Evolutionary conservation across 1,140 invertebrate species (phyloP).

Genomic region (Halotydeus destructor): DNA sequence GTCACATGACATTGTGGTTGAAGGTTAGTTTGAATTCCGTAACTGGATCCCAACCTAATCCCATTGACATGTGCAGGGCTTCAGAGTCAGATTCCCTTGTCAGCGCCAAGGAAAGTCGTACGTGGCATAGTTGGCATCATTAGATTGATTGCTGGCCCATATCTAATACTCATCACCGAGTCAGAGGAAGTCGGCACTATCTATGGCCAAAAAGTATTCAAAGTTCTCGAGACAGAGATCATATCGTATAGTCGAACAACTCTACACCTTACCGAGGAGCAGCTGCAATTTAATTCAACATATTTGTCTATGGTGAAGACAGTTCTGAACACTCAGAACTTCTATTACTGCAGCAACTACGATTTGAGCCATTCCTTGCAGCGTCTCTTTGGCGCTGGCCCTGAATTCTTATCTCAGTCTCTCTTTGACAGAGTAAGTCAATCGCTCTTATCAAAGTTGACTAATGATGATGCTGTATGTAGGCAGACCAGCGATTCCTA

Average conservation of each 20-base stretch:
- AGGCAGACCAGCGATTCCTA: constrained; percentile 65
- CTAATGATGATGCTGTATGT: constrained; percentile 16
- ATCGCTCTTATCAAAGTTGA: background rate
- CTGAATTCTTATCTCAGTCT: constrained; percentile 51
- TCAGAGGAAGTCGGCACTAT: constrained; percentile 62
- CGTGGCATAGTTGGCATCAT: constrained; percentile 9
- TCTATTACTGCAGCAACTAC: constrained; percentile 81
- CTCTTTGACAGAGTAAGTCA: constrained; percentile 28
- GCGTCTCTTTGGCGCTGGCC: constrained; percentile 59
- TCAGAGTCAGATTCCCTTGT: too few species aligned
- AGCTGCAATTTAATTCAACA: constrained; percentile 48
- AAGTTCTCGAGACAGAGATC: constrained; percentile 55
- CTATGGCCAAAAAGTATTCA: constrained; percentile 62
- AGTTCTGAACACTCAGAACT: constrained; percentile 52
- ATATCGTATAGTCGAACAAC: constrained; percentile 57
- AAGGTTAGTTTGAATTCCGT: constrained; percentile 2
- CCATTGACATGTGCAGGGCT: too few species aligned
- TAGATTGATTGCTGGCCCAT: constrained; percentile 35
- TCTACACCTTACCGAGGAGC: constrained; percentile 57
- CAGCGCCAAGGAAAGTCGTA: too few species aligned
- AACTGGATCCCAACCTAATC: too few species aligned
- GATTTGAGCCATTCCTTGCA: constrained; percentile 84
- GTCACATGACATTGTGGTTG: background rate
- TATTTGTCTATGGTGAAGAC: constrained; percentile 58
- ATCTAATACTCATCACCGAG: constrained; percentile 75